Evolutionary conservation across 2,888 invertebrate genomes (phyloP).

Genomic region (Ceratothoa steindachneri): DNA sequence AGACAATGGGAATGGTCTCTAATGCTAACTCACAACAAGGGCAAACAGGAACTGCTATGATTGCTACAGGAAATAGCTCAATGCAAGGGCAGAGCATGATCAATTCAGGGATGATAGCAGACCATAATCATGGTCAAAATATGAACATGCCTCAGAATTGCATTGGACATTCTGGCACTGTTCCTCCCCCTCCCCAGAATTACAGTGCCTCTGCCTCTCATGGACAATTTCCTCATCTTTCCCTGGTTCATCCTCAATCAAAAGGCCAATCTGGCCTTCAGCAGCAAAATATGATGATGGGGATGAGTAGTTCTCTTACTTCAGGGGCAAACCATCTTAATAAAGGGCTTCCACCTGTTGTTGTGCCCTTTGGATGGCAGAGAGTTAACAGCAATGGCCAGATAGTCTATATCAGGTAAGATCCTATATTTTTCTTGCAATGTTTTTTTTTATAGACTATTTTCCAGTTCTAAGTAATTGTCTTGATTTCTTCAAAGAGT

Average conservation of each 20-base stretch:
- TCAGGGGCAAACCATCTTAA: background rate
- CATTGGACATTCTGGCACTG: background rate
- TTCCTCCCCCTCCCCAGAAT: background rate
- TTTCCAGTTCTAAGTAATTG: too few relatives aligned
- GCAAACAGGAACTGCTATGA: conserved; percentile 20
- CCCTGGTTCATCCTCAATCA: background rate
- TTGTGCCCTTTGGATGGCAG: conserved; percentile 46
- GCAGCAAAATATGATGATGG: background rate
- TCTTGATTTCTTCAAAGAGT: too few relatives aligned
- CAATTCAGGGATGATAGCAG: background rate
- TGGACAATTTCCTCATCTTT: background rate
- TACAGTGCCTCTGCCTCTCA: background rate
- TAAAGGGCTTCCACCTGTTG: conserved; percentile 1
- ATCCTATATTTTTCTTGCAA: background rate
- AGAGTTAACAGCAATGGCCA: conserved; percentile 30
- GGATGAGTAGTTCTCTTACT: background rate
- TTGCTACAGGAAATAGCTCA: conserved; percentile 15
- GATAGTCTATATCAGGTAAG: conserved; percentile 44
- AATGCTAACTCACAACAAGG: conserved; percentile 26
- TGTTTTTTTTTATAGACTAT: background rate
- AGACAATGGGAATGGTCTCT: conserved; percentile 23
- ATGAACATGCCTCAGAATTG: background rate
- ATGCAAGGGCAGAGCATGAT: conserved; percentile 28
- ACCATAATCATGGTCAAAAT: background rate
- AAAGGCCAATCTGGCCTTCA: background rate